These are phyloP conservation scores for Thermophis baileyi DNA, from an alignment of 2,113 vertebrate genomes.

Conservation along the genomic window DNA sequence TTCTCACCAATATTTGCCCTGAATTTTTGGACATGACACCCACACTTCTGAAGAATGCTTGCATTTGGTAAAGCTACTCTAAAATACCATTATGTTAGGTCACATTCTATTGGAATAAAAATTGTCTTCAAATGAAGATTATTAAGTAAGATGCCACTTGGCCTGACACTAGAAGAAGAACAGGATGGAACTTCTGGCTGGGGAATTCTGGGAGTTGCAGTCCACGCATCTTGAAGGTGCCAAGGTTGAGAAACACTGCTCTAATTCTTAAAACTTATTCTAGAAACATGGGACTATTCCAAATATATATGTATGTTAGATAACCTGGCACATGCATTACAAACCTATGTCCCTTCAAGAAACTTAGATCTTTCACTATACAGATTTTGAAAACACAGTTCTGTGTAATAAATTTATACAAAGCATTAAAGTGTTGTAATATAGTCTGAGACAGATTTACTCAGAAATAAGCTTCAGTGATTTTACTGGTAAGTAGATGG, in stretches of 20 bases:
- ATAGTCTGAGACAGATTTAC: neutral
- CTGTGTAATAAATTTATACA: neutral
- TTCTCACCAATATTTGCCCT: neutral
- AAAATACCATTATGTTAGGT: neutral
- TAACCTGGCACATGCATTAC: no score
- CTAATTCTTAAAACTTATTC: no score
- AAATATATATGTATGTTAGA: neutral
- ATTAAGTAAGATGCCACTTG: neutral
- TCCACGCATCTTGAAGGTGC: neutral
- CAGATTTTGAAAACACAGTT: neutral
- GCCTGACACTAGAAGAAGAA: neutral
- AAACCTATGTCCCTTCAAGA: neutral
- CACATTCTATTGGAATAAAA: slow-evolving; percentile 9
- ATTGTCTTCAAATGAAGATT: neutral
- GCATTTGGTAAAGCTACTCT: neutral
- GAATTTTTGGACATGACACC: neutral
- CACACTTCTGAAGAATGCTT: neutral
- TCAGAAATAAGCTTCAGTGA: neutral
- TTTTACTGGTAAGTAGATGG: neutral
- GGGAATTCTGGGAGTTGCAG: neutral
- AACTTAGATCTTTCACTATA: neutral
- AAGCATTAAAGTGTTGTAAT: neutral
- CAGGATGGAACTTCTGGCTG: neutral
- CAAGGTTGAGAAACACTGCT: neutral
- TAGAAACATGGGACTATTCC: neutral